Base-by-base conservation (phyloP, 1,140 invertebrate species). In the Eumaeus atala region DNA sequence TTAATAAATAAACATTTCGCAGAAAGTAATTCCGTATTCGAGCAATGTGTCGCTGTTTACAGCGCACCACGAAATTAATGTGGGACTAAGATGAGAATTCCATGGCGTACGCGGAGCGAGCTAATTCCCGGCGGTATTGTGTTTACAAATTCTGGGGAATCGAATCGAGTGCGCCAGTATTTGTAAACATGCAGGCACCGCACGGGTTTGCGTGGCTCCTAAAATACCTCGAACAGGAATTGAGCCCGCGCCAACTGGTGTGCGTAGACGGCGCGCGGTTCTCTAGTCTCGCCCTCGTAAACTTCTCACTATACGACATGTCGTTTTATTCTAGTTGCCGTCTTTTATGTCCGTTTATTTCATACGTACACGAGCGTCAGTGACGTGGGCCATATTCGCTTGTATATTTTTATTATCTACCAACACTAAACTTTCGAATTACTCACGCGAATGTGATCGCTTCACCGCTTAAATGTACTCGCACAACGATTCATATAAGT, bases 171-270 rank as follows among this genome's bases (percentile, higher is more conserved):
- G 66, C 68, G 74, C 67, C 77, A 78, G 72, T 84, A 84, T 86
- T 86, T 79, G 83, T 86, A 84, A 84, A 84, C 83, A 83, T 70
- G 73, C 62, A 62, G 67, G 58, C 62, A 54, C 66, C 66, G 60
- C 62, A 65, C 59, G 58, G 67, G 51, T 66, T 77, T 76, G 79
- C 73, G 76, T 74, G 73, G 67, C 67, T 79, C 83, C 77, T 56
- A 77, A 86, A 84, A 84, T 84, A 83, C 75, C 65, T 79, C 74
- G 77, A 77, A 81, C 78, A 86, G 78, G 77, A 83, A 74, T 86
- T 84, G 83, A 86, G 77, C 62, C 70, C 71, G 64, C 67, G 83
- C 83, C 83, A 86, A 86, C 68, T 84, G 79, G 73, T 78, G 74
- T 81, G 80, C 74, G 78, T 80, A 85, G 80, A 84, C 82, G 63